These are phyloP conservation scores for Aphidoletes aphidimyza DNA, from an alignment of 2,888 invertebrate genomes.

Conservation along the genomic window DNA sequence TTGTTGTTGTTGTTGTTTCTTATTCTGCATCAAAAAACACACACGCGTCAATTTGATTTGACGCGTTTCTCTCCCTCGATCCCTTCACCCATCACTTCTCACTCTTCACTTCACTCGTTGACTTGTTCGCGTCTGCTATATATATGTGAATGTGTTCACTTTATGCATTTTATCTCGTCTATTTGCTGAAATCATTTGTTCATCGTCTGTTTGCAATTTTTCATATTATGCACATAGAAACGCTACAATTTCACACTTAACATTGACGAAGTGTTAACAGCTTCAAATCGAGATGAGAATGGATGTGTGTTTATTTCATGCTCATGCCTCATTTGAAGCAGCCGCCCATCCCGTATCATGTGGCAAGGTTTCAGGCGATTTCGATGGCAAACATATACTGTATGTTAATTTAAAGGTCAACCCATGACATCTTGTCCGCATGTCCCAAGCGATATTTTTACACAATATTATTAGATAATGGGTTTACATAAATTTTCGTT, in stretches of 20 bases:
- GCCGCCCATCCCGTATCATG: neutral
- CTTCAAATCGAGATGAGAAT: neutral
- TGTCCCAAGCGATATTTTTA: too few species aligned
- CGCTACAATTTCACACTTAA: neutral
- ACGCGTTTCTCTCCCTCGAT: neutral
- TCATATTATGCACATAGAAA: constrained; percentile 6
- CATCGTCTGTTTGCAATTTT: constrained; percentile 14
- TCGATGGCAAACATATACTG: neutral
- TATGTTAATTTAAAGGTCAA: constrained; percentile 20
- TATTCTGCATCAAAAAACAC: neutral
- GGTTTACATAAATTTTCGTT: too few species aligned
- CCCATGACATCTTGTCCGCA: neutral
- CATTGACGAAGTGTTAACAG: constrained; percentile 16
- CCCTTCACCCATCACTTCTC: too few species aligned
- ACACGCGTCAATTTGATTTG: constrained; percentile 1
- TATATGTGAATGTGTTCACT: too few species aligned
- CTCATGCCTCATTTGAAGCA: too few species aligned
- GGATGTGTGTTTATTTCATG: neutral
- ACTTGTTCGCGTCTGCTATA: too few species aligned
- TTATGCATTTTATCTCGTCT: constrained; percentile 6
- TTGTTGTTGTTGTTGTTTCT: neutral
- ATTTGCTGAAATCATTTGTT: neutral
- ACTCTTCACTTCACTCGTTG: neutral
- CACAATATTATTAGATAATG: too few species aligned
- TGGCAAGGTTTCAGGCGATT: too few species aligned